A percentile compares a stretch with the other conserved stretches of the same genome.
Evolutionary conservation across 2,113 vertebrate species (phyloP).

Genomic region (Muntiacus muntjak): DNA sequence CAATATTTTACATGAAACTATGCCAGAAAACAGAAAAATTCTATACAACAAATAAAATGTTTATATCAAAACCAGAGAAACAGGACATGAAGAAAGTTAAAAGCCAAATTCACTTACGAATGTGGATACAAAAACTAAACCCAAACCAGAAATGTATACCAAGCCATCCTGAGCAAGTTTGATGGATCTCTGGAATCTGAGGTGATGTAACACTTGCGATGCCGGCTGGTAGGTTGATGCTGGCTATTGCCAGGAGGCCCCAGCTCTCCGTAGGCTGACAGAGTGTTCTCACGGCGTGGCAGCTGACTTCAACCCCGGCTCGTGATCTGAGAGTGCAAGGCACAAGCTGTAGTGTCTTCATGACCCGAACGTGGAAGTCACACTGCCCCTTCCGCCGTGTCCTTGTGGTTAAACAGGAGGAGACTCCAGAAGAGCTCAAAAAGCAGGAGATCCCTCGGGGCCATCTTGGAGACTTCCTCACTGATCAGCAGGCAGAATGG

Average conservation of each 20-base stretch:
- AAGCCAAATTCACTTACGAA: neutral
- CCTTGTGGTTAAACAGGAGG: neutral
- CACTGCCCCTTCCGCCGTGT: fast-evolving
- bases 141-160: neutral
- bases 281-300: fast-evolving
- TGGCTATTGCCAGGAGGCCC: neutral
- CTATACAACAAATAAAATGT: neutral
- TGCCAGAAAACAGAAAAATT: neutral
- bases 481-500: neutral
- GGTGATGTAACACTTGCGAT: neutral
- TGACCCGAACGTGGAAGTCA: fast-evolving
- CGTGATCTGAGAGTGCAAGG: neutral
- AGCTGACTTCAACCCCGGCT: fast-evolving
- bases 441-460: neutral
- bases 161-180: no score
- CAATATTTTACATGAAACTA: no score
- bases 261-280: fast-evolving
- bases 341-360: fast-evolving
- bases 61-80: neutral
- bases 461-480: neutral
- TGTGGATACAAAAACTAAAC: neutral
- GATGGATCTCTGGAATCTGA: neutral
- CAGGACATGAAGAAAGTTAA: no score
- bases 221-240: neutral
- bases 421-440: neutral